Evolutionary conservation across 2,888 invertebrate species (phyloP).

Genomic region (Brachypalpus laphriformis): DNA sequence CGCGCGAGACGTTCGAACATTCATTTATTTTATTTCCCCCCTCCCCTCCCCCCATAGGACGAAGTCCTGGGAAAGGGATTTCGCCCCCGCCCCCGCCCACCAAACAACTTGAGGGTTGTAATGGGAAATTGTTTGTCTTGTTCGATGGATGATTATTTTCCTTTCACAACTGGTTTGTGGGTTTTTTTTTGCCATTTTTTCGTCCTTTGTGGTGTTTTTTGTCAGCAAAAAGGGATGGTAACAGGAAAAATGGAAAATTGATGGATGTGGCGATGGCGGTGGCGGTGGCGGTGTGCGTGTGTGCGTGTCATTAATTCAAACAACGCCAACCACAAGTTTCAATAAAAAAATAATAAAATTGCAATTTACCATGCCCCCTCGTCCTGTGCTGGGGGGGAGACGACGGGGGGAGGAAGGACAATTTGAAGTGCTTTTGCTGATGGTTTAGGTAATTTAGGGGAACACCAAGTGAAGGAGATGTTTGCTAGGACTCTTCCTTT

Average conservation of each 20-base stretch:
- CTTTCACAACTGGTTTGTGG: slow-evolving; percentile 35
- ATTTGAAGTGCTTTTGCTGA: neutral
- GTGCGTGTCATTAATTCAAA: slow-evolving; percentile 48
- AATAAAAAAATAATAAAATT: slow-evolving; percentile 54
- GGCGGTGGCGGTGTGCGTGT: slow-evolving; percentile 4
- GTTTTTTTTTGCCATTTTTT: neutral
- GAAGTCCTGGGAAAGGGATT: neutral
- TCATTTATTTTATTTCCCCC: slow-evolving; percentile 20
- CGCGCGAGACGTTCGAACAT: slow-evolving; percentile 31
- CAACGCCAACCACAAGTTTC: slow-evolving; percentile 23
- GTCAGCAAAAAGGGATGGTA: neutral
- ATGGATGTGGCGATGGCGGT: slow-evolving; percentile 39
- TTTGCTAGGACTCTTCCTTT: too few species aligned
- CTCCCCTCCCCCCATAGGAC: too few species aligned
- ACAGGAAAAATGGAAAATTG: slow-evolving; percentile 43
- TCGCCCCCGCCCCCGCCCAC: too few species aligned
- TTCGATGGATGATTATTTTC: slow-evolving; percentile 66
- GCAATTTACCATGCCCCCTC: slow-evolving; percentile 39
- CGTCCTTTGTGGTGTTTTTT: neutral
- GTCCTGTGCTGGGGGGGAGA: too few species aligned
- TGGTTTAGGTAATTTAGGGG: neutral
- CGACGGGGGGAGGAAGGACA: neutral
- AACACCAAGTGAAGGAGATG: too few species aligned
- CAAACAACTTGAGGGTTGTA: slow-evolving; percentile 40
- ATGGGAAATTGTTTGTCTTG: slow-evolving; percentile 68